Evolutionary conservation across 2,797 vertebrate species (phyloP), one percentile per base, ranked within the genome.

Genomic region (Myotis pilosus): DNA sequence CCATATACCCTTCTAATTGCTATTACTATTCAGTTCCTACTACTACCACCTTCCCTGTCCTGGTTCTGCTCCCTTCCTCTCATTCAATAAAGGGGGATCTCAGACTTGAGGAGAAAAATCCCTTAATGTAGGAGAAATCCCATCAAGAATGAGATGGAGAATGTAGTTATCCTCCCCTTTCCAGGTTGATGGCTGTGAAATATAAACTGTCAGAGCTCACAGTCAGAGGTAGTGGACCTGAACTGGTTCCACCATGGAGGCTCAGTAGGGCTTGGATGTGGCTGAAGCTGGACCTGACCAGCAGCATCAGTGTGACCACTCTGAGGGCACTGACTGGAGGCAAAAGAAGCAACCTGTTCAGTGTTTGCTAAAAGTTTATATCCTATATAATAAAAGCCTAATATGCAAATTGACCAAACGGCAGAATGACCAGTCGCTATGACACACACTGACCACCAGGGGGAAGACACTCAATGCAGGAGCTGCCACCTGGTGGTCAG

Each of bases 1-100:
- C 0, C 19, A 13, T 3, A 11, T 30, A 64, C 1, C 2, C 17
- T 55, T 4, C 28, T 62, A 23, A 62, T 1, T 0, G 23, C 19
- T 49, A 25, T 36, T 20, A 8, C 33, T 55, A 0, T 64, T 55
- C 38, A 78, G 5, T 79, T 87, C 23, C 68, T 33, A 4, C 44
- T 20, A 19, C 22, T 38, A 22, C 19, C 20, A 36, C 17, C 12
- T 0, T 76, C 11, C 30, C 19, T 22, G 3, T 62, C 8, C 3
- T 51, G n/a, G 23, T 36, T 81, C 64, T 62, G 2, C 1, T 68
- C 13, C 20, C 20, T 15, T 72, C 89, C 69, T 28, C 16, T 38
- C 20, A 64, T 44, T 74, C n/a, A 66, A 28, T 82, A 23, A 92
- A 81, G 20, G 2, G 28, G 53, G 10, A 86, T 0, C 15, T 49